Base-by-base conservation (phyloP, 2,888 invertebrate genomes). In the Charanyca ferruginea region DNA sequence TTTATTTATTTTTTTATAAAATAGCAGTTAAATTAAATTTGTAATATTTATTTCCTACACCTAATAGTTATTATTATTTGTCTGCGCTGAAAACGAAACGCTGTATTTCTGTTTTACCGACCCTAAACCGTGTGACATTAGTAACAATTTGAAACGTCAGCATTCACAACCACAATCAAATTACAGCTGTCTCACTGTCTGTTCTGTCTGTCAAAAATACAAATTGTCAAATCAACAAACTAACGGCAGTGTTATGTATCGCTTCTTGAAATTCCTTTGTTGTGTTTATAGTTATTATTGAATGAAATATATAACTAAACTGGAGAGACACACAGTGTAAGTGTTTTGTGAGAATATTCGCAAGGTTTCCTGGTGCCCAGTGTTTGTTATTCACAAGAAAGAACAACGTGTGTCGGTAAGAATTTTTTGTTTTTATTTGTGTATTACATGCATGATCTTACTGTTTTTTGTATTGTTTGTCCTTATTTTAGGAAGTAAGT, bases 151-250 rank as follows among this genome's bases (percentile, higher is more conserved):
- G 0, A n/a, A 32, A 44, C 20, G 57, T 45, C 44, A 42, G 2
- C 8, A 6, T 13, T 9, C 18, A 48, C n/a, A n/a, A n/a, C n/a
- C n/a, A n/a, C n/a, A n/a, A 55, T 51, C 49, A 65, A 23, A 22
- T 25, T n/a, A 2, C n/a, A 20, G 28, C n/a, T 70, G 75, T 74
- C 78, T n/a, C n/a, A n/a, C n/a, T n/a, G n/a, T n/a, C n/a, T n/a
- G n/a, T n/a, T n/a, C n/a, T n/a, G n/a, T n/a, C 16, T 38, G 38
- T 38, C 38, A 38, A 38, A 35, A 11, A 16, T 38, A 4, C 3
- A 77, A 49, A 28, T 38, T 62, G 67, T 77, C 76, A 74, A 74
- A 77, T 64, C 67, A 77, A 67, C 73, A 76, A 67, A 79, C 44
- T 44, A 35, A n/a, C 49, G 23, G 51, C 1, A 22, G 51, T 61